Evolutionary conservation across 1,140 invertebrate genomes (phyloP), one percentile per base, ranked within the genome.

Genomic region (Phenacoccus solenopsis): DNA sequence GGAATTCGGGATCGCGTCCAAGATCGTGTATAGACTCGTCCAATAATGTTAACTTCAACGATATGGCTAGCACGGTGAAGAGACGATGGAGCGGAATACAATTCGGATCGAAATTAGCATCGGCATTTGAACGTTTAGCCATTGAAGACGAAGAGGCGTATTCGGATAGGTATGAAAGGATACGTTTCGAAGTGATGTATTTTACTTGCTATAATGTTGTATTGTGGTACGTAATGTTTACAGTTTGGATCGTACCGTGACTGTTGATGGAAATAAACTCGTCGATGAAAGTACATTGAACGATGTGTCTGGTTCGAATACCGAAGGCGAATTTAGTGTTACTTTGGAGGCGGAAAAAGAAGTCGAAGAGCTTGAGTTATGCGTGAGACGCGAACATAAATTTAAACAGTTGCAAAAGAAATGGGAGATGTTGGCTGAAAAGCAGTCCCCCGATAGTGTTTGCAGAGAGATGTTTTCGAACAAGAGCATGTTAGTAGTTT

Each of bases 321-420:
- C 59, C 59, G 59, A 64, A 25, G 59, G 25, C 25, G 59, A 64
- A 24, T 3, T 24, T 3, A 64, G 22, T 25, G 21, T 64, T 5
- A 20, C 59, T 9, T 27, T 24, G 4, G 25, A 32, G 10, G 10
- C 0, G 56, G 68, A 27, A 35, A 28, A 69, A 69, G 5, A 72
- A 69, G 21, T 16, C 28, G 24, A 49, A 69, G 32, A 30, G 25
- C 1, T n/a, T 2, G 69, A 64, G 25, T 25, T 64, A 27, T 27
- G 22, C 25, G 59, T 64, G 4, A 64, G 25, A 64, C 59, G 79
- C 9, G 80, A 79, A 69, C 77, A 81, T 1, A 83, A 82, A 73
- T 94, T 93, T 78, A 84, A 88, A 38, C 84, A 88, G 30, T 78
- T 94, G 28, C 91, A 93, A 75, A 86, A 90, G 77, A 91, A 91